Base-by-base conservation (phyloP, 1,140 invertebrate genomes). In the Sweltsa coloradensis region DNA sequence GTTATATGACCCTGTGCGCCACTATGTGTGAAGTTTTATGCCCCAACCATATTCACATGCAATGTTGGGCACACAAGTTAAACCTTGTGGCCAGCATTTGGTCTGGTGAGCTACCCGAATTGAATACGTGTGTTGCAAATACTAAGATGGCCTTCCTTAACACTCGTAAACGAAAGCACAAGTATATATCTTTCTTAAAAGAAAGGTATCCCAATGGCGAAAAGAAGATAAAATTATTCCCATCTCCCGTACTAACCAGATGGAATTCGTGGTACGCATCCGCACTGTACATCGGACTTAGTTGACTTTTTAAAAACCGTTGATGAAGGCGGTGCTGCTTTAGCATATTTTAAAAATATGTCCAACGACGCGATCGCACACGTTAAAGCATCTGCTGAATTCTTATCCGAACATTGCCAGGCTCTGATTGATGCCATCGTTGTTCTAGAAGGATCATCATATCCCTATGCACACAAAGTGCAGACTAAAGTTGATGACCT, bases 201-300 rank as follows among this genome's bases (percentile, higher is more conserved):
- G 41, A 42, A 31, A 42, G n/a, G 36, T 37, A 37, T n/a, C 36
- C 36, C 7, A 37, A 37, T n/a, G 36, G 25, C 14, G 41, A 42
- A 19, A 42, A 21, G 18, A 25, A 42, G 41, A 14, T n/a, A 22
- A 23, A 21, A n/a, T 19, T 42, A 21, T 42, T 42, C 24, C 41
- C 41, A 42, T 42, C n/a, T 4, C 41, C 41, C 18, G 41, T 42
- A 14, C 6, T 42, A 7, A 42, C 41, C 5, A 4, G 41, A 42
- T 42, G 41, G 41, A 42, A 42, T 42, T 42, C 6, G 6, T 42
- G 41, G 22, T 42, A 42, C 23, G 25, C 19, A 25, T 42, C 41
- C 14, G 41, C n/a, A 25, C 7, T 21, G 41, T 42, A 42, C 41
- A 25, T 42, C 7, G 23, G 41, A 21, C 14, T 42, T 42, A 14